phyloP scores from a whole-genome alignment of 2,888 invertebrate species.

The Mesorhabditis spiculigera region DNA sequence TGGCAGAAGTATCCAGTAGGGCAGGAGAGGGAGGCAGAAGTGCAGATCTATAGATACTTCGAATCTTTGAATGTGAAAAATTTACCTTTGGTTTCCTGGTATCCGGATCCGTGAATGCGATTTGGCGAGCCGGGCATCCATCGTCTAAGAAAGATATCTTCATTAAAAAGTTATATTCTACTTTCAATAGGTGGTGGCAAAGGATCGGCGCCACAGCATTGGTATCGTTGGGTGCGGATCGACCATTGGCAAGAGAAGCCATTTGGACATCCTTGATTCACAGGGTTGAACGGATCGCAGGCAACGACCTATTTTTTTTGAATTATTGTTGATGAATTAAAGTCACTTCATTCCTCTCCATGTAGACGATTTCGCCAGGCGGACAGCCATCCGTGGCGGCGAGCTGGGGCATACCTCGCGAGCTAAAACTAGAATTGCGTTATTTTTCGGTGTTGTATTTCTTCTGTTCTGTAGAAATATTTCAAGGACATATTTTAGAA shows the following conservation, averaged over 20 bases:
- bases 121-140: conserved; percentile 42
- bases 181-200: conserved; percentile 37
- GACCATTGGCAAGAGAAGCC: conserved; percentile 46
- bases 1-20: conserved; percentile 47
- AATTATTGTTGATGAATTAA: neutral
- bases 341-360: conserved; percentile 38
- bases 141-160: conserved; percentile 23
- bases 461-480: neutral
- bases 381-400: conserved; percentile 41
- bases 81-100: conserved; percentile 36
- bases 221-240: conserved; percentile 39
- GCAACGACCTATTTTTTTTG: conserved; percentile 21
- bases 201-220: conserved; percentile 42
- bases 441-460: neutral
- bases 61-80: neutral
- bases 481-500: neutral
- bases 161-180: conserved; percentile 9
- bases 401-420: conserved; percentile 21
- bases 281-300: conserved; percentile 42
- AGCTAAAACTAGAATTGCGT: neutral
- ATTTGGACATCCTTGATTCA: conserved; percentile 36
- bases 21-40: conserved; percentile 38
- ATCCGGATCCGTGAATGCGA: conserved; percentile 39
- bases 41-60: conserved; percentile 22
- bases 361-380: conserved; percentile 41